Evolutionary conservation across 2,113 vertebrate species (phyloP).

Genomic region (Stictonetta naevosa): DNA sequence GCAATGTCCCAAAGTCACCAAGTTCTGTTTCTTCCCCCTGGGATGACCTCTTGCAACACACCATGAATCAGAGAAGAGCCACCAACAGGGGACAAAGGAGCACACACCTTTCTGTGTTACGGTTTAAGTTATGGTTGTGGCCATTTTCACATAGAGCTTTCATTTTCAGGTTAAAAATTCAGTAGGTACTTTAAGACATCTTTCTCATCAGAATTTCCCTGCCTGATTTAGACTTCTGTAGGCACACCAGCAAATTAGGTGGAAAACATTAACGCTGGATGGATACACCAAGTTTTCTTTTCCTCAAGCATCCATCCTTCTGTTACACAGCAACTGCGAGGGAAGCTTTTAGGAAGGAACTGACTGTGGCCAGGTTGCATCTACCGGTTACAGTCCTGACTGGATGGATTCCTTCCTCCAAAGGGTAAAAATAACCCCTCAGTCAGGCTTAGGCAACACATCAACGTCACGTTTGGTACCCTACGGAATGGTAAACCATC

Average conservation of each 20-base stretch:
- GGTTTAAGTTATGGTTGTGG: not conserved
- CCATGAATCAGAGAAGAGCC: not conserved
- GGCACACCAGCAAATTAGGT: not conserved
- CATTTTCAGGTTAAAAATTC: not conserved
- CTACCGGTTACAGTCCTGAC: not conserved
- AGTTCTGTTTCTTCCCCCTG: not conserved
- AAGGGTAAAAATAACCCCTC: not conserved
- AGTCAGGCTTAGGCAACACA: not conserved
- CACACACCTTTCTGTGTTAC: not conserved
- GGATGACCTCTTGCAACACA: not conserved
- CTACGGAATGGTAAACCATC: not conserved
- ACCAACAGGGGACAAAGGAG: not conserved
- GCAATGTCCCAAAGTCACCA: not conserved
- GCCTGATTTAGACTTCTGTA: not conserved
- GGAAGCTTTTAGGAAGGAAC: not conserved
- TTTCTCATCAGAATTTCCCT: not conserved
- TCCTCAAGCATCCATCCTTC: not conserved
- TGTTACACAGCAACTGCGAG: accelerated
- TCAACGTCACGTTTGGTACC: not conserved
- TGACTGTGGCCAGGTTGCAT: not conserved
- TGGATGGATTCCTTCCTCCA: not conserved
- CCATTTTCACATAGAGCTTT: not conserved
- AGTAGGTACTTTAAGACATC: not conserved
- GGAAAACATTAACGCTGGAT: not conserved
- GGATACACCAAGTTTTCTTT: not conserved